These are phyloP conservation scores for Parnassius glacialis DNA, from an alignment of 2,888 invertebrate species.

Conservation along the genomic window DNA sequence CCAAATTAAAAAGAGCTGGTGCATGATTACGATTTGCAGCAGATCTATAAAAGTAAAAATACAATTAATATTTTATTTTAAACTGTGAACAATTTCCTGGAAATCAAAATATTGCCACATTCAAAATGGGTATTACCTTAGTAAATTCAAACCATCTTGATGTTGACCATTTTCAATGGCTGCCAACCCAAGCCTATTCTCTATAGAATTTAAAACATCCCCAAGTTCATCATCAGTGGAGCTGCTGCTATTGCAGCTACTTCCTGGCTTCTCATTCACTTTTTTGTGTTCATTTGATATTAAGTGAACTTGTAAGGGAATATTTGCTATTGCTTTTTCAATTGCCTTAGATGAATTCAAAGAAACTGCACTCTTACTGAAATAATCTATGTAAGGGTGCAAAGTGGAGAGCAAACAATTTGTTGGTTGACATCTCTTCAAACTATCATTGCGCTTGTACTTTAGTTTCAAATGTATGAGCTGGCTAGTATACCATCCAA, in stretches of 20 bases:
- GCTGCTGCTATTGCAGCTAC: constrained; percentile 36
- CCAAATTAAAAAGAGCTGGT: constrained; percentile 85
- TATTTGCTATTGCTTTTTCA: constrained; percentile 46
- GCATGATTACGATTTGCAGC: constrained; percentile 82
- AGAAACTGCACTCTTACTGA: constrained; percentile 44
- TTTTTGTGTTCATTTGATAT: constrained; percentile 62
- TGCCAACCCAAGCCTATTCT: constrained; percentile 81
- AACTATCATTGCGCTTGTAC: constrained; percentile 39
- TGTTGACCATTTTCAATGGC: constrained; percentile 80
- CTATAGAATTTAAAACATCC: constrained; percentile 80
- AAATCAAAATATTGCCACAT: background rate
- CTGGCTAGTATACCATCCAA: constrained; percentile 84
- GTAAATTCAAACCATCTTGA: constrained; percentile 77
- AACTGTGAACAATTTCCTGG: background rate
- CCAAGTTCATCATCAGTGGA: constrained; percentile 67
- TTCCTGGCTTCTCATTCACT: constrained; percentile 32
- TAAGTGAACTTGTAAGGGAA: constrained; percentile 60
- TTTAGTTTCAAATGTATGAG: constrained; percentile 69
- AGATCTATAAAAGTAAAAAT: constrained; percentile 45
- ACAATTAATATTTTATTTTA: background rate
- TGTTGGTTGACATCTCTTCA: constrained; percentile 37
- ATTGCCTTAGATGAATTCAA: constrained; percentile 46
- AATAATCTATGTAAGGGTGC: constrained; percentile 46
- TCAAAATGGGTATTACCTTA: constrained; percentile 54
- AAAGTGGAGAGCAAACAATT: constrained; percentile 47